Base-by-base conservation (phyloP, 1,140 invertebrate species). In the Bombus superbus region DNA sequence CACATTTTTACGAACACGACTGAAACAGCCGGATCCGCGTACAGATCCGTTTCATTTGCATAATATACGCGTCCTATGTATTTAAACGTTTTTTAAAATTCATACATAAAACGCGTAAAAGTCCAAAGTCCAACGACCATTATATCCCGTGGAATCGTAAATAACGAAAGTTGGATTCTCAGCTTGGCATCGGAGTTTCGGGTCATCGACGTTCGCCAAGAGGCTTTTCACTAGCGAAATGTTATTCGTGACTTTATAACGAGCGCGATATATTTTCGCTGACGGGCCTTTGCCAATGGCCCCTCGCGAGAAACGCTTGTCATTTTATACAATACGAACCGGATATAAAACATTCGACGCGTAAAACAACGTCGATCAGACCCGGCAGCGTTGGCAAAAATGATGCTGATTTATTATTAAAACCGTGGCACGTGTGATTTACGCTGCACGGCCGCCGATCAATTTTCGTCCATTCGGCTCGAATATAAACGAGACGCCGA, bases 331-430 rank as follows among this genome's bases (percentile, higher is more conserved):
- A 71, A 71, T 42, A 2, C 69, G 3, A 5, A 0, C 1, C 13
- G 38, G 40, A 32, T 47, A 47, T 42, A 18, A 62, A 76, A 62
- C 22, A 59, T 11, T 59, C 53, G 35, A 18, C 13, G 74, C 53
- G 28, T 38, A 8, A 11, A 44, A 74, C 42, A 35, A 10, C 22
- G 53, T 76, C 72, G 72, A 73, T 73, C 42, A 32, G 1, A n/a
- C 18, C 9, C 1, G 22, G 2, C 5, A 3, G 11, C 53, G 57
- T 59, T 62, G 59, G 28, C 28, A 62, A 57, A 74, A 75, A 38
- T 75, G 32, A 75, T 75, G 44, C 6, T 75, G n/a, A 75, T 53
- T 75, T 75, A 75, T 75, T 75, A 75, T 75, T 25, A 75, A 75
- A 53, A 75, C n/a, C 44, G 28, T 32, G 40, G n/a, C 18, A 25